Evolutionary conservation across 2,888 invertebrate species (phyloP).

Genomic region (Kryphioiulus occultus): DNA sequence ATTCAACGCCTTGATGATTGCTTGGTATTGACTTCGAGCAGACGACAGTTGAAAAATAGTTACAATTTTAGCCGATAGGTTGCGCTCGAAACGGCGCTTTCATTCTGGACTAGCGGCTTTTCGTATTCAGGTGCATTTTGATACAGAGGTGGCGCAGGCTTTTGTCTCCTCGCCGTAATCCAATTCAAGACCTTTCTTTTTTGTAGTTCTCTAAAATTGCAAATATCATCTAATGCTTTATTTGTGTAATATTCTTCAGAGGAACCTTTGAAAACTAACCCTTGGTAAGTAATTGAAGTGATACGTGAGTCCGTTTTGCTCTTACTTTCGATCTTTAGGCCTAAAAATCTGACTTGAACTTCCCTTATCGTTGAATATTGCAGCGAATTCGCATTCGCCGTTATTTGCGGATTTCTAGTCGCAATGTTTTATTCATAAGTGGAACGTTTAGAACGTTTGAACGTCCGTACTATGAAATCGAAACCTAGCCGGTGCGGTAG

Average conservation of each 20-base stretch:
- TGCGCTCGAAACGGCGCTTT: background rate
- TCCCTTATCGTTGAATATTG: background rate
- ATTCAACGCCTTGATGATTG: too few species aligned
- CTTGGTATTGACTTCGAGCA: too few species aligned
- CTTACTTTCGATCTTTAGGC: background rate
- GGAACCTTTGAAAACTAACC: background rate
- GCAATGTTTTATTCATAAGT: background rate
- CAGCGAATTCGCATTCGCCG: background rate
- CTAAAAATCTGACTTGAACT: background rate
- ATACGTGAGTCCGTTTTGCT: background rate
- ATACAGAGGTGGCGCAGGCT: slow-evolving; percentile 13
- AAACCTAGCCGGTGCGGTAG: background rate
- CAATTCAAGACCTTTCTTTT: background rate
- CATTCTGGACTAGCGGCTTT: background rate
- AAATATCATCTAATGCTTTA: background rate
- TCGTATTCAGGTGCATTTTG: background rate
- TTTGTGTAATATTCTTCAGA: background rate
- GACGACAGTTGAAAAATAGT: too few species aligned
- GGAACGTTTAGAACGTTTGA: background rate
- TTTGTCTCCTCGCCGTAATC: background rate
- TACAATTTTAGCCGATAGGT: background rate
- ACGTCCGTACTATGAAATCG: background rate
- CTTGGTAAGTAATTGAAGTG: background rate
- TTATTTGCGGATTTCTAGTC: background rate
- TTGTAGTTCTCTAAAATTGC: background rate